phyloP scores from a whole-genome alignment of 1,140 invertebrate genomes.

The Alviniconcha marisindica region DNA sequence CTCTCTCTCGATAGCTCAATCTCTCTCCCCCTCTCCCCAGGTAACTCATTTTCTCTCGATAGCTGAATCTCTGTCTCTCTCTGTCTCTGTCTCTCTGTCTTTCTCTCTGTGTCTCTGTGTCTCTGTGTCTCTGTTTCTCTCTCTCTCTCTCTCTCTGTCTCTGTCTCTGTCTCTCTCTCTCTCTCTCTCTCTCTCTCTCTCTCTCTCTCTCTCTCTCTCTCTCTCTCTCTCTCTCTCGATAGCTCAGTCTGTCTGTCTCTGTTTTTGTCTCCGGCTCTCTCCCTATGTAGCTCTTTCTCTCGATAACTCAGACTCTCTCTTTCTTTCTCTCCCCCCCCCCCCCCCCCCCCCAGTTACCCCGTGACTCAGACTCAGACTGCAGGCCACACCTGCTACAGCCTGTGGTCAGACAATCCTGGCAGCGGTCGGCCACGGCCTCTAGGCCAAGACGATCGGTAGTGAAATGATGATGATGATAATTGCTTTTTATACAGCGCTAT shows the following conservation, averaged over 20 bases:
- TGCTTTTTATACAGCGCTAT: too few species aligned
- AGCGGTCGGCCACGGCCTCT: too few species aligned
- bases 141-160: neutral
- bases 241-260: too few species aligned
- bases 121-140: neutral
- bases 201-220: neutral
- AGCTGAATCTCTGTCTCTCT: neutral
- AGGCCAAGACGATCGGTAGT: too few species aligned
- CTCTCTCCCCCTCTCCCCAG: neutral
- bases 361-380: too few species aligned
- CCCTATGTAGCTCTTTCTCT: neutral
- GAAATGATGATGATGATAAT: too few species aligned
- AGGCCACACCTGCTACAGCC: too few species aligned
- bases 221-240: neutral
- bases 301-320: neutral
- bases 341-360: too few species aligned
- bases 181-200: conserved; percentile 3
- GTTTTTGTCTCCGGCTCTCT: neutral
- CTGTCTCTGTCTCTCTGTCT: neutral
- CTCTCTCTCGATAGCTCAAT: neutral
- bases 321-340: neutral
- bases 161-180: neutral
- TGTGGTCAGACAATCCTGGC: too few species aligned
- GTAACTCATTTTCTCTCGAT: neutral
- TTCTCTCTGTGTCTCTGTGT: neutral